A percentile compares a stretch with the other conserved stretches of the same genome.
Evolutionary conservation across 1,140 invertebrate species (phyloP).

Genomic region (Tetragonula clypearis): DNA sequence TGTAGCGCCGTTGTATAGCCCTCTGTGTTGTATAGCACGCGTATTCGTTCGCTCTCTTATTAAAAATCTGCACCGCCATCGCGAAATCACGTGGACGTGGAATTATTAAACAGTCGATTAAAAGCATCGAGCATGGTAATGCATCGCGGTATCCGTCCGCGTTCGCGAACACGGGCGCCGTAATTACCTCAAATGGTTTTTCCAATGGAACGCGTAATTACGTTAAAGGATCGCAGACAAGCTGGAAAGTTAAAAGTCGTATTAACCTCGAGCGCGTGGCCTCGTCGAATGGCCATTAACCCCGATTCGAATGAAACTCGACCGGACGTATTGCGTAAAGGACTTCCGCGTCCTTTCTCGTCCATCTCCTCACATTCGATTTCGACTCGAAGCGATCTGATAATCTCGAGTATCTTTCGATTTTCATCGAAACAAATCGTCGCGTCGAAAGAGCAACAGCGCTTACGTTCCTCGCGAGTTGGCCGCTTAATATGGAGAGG

Average conservation of each 20-base stretch:
- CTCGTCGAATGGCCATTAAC: constrained; percentile 36
- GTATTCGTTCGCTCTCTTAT: constrained; percentile 20
- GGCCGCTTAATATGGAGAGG: constrained; percentile 71
- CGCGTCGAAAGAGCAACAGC: neutral
- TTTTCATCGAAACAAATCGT: neutral
- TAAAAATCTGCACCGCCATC: constrained; percentile 30
- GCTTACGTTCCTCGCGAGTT: neutral
- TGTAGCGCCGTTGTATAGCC: neutral
- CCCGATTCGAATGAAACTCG: constrained; percentile 37
- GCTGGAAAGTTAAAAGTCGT: constrained; percentile 46
- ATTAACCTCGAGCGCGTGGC: constrained; percentile 42
- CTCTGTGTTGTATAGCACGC: neutral
- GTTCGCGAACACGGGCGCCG: neutral
- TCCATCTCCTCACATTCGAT: neutral
- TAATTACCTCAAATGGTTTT: constrained; percentile 55
- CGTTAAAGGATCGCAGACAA: constrained; percentile 48
- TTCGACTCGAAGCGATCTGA: neutral
- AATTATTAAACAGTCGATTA: constrained; percentile 54
- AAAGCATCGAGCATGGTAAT: constrained; percentile 26
- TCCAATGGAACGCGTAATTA: constrained; percentile 53
- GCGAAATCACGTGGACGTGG: constrained; percentile 25
- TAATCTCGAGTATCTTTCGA: neutral
- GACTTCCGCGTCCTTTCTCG: neutral
- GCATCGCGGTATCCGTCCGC: neutral
- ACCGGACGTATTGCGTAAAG: neutral